Base-by-base conservation (phyloP, 2,888 invertebrate species). In the Hofmannophila pseudospretella region DNA sequence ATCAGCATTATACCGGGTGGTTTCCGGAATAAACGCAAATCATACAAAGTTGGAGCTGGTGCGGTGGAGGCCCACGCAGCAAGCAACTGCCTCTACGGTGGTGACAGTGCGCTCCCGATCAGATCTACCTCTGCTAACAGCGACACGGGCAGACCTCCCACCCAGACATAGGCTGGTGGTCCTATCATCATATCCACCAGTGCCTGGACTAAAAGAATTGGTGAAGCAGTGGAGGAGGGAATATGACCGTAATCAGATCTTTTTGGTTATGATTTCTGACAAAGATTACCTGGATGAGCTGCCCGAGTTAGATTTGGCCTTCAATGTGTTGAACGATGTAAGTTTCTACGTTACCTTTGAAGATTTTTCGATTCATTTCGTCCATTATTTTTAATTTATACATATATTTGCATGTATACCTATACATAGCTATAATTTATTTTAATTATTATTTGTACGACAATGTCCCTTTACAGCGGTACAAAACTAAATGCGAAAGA, bases 301-400 rank as follows among this genome's bases (percentile, higher is more conserved):
- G n/a, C 63, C 70, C 0, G 51, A 65, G 23, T 39, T 65, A 10
- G 54, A 68, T 41, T 45, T 74, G 16, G 58, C 58, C 1, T 60
- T 51, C 31, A 68, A 55, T 23, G 49, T 67, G n/a, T 35, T 66
- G 1, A 39, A 58, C 31, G 45, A 66, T 34, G 70, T 69, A 48
- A 55, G 67, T 50, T 12, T 7, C 2, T n/a, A n/a, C n/a, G n/a
- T n/a, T n/a, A n/a, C n/a, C n/a, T n/a, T n/a, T n/a, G n/a, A n/a
- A n/a, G n/a, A n/a, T n/a, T n/a, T n/a, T n/a, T n/a, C n/a, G n/a
- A n/a, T n/a, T n/a, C n/a, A n/a, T n/a, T n/a, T n/a, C n/a, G n/a
- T n/a, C n/a, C n/a, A n/a, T n/a, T n/a, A n/a, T n/a, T n/a, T n/a
- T n/a, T n/a, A n/a, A n/a, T n/a, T n/a, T n/a, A n/a, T n/a, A n/a